A percentile compares a stretch with the other conserved stretches of the same genome.
Conservation (phyloP, 2,797 vertebrate genomes). For the Megalops cyprinoides region DNA sequence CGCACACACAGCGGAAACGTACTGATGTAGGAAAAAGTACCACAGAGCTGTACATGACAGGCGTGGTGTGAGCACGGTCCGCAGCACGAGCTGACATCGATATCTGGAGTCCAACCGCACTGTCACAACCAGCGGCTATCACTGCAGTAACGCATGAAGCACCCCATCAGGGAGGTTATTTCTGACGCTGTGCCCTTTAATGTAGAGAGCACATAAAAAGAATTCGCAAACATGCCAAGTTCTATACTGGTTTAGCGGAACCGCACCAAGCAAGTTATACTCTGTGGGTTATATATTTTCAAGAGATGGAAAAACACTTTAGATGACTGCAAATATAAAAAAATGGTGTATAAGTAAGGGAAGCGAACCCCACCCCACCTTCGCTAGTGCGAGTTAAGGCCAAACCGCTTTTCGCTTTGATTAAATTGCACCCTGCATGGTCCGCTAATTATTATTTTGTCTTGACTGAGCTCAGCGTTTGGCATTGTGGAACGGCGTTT, state of each 20-base stretch:
- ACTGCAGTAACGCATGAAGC: neutral
- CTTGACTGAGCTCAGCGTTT: neutral
- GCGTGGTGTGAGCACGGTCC: neutral
- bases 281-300: neutral
- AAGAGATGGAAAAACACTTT: neutral
- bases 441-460: neutral
- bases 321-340: neutral
- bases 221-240: neutral
- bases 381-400: neutral
- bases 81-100: neutral
- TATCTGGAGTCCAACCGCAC: neutral
- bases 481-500: neutral
- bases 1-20: neutral
- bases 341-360: neutral
- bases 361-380: neutral
- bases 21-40: neutral
- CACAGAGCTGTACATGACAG: neutral
- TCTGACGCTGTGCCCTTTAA: neutral
- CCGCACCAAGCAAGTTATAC: neutral
- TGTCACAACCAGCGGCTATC: neutral
- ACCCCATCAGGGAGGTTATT: neutral
- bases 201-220: neutral
- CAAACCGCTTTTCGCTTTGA: neutral
- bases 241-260: neutral
- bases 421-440: neutral